Evolutionary conservation across 2,888 invertebrate species (phyloP).

Genomic region (Monopis laevigella): DNA sequence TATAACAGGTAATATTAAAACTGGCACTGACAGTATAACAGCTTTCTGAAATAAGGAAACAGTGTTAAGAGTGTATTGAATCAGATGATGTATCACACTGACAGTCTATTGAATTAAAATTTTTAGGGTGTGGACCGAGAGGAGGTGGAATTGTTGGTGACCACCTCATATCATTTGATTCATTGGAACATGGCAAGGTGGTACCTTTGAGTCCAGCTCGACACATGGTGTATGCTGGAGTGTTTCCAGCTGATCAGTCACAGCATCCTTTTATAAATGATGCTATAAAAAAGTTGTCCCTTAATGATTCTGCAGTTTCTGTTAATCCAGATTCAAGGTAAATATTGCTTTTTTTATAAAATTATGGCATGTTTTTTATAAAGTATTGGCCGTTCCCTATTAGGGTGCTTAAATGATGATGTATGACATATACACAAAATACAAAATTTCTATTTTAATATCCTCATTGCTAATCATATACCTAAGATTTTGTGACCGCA

Average conservation of each 20-base stretch:
- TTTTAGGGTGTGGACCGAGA: slow-evolving; percentile 51
- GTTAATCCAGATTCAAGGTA: slow-evolving; percentile 84
- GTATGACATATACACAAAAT: too few relatives aligned
- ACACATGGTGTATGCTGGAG: slow-evolving; percentile 63
- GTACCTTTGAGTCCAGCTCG: slow-evolving; percentile 35
- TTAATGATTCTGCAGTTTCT: slow-evolving; percentile 95
- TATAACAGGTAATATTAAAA: too few relatives aligned
- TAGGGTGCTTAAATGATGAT: not conserved
- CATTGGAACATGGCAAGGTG: slow-evolving; percentile 26
- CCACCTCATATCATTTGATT: slow-evolving; percentile 39
- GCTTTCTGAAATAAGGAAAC: too few relatives aligned
- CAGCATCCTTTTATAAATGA: slow-evolving; percentile 77
- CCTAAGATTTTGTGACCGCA: too few relatives aligned
- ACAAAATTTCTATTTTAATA: too few relatives aligned
- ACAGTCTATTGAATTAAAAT: too few relatives aligned
- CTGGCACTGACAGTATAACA: too few relatives aligned
- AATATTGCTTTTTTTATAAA: slow-evolving; percentile 5
- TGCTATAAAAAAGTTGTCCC: slow-evolving; percentile 89
- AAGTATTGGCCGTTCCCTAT: not conserved
- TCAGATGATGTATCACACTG: not conserved
- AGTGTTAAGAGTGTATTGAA: not conserved
- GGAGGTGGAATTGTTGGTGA: slow-evolving; percentile 57
- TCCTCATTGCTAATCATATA: too few relatives aligned
- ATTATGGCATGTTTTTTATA: not conserved
- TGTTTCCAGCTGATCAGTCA: slow-evolving; percentile 92